These are phyloP conservation scores for Drosophila sordidapex DNA, from an alignment of 2,888 invertebrate genomes.

Conservation along the genomic window DNA sequence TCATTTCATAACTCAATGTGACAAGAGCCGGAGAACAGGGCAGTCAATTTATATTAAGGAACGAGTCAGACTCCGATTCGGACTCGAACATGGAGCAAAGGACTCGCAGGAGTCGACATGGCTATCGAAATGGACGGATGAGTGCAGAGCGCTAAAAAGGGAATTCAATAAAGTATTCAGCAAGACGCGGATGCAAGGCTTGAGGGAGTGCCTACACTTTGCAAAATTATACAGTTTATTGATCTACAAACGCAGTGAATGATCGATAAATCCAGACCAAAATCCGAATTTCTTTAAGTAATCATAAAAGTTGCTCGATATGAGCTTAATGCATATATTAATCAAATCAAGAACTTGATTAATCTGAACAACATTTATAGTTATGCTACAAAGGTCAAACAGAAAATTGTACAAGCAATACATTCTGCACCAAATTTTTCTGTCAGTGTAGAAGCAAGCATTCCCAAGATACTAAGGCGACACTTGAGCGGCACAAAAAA, in stretches of 20 bases:
- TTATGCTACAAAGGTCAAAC: not conserved
- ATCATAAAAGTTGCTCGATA: not conserved
- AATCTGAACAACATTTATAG: not conserved
- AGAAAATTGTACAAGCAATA: not conserved
- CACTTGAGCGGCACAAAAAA: slow-evolving; percentile 53
- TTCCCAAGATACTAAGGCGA: slow-evolving; percentile 59
- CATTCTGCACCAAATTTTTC: not conserved
- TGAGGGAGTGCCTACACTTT: not conserved
- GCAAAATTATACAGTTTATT: not conserved
- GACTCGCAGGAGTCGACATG: slow-evolving; percentile 22
- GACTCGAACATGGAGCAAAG: slow-evolving; percentile 23
- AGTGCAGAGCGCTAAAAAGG: slow-evolving; percentile 44
- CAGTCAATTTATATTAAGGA: slow-evolving; percentile 68
- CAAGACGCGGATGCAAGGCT: slow-evolving; percentile 3
- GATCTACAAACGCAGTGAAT: no score
- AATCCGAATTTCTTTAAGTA: not conserved
- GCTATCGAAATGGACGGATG: slow-evolving; percentile 56
- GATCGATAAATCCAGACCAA: no score
- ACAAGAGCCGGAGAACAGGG: slow-evolving; percentile 49
- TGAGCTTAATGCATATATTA: no score
- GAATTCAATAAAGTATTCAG: slow-evolving; percentile 66
- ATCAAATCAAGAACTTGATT: not conserved
- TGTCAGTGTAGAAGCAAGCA: slow-evolving; percentile 27
- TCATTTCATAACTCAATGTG: slow-evolving; percentile 70
- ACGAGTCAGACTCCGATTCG: not conserved